Evolutionary conservation across 2,797 vertebrate genomes (phyloP), one percentile per base, ranked within the genome.

Genomic region (Sparidentex hasta): DNA sequence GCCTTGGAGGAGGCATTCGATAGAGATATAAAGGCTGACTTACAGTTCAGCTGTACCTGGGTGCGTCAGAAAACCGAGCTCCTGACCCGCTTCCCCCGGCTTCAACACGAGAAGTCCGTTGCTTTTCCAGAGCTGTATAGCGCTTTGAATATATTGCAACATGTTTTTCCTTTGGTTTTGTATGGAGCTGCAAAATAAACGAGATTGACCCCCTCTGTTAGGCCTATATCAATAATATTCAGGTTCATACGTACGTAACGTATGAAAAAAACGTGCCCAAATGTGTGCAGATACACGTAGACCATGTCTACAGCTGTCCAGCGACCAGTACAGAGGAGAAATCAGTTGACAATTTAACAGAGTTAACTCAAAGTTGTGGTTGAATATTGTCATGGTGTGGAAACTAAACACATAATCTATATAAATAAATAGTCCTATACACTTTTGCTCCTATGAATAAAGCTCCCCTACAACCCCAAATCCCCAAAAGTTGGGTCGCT

Each of bases 51-150:
- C 8, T 8, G 33, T 38, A 38, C 38, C 38, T 38, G 38, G 38
- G 8, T 38, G 11, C 38, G 11, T 38, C 9, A 38, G 38, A 38
- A 38, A 38, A 11, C 65, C 51, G 75, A 52, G 68, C 78, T 14
- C 8, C 47, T 38, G 57, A 65, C 63, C 67, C 67, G 48, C 73
- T 12, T 13, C 20, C 13, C 25, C 29, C 48, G 38, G 62, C 23
- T 70, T 50, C 41, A 1, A 5, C 14, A 16, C 43, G 7, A 33
- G 21, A 17, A 23, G 46, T 55, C 75, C 33, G 52, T 65, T 17
- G 48, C 4, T 1, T 27, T 38, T 58, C 25, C 8, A 38, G 8
- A 38, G 38, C 8, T 9, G 38, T 38, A 38, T 38, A 38, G 38
- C 38, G 38, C 38, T 38, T 9, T 38, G 38, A 38, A 38, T 38